Percentiles rank a stretch among this genome's conserved stretches.
Evolutionary conservation across 2,113 vertebrate species (phyloP).

Genomic region (Onychorhynchus coronatus): DNA sequence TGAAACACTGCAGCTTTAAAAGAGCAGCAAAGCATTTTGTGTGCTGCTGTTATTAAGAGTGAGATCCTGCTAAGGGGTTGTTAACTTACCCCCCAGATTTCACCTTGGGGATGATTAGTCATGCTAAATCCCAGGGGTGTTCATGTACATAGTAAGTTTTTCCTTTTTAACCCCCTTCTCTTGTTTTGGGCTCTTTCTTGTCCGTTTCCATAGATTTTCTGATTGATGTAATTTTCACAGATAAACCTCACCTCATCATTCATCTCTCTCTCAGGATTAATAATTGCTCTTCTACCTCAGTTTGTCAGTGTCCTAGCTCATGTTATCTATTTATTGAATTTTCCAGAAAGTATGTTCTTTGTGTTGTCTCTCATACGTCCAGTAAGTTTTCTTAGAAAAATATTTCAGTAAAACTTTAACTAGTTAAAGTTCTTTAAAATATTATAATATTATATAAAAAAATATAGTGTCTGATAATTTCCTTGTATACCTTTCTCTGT

Average conservation of each 20-base stretch:
- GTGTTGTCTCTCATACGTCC: background rate
- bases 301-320: background rate
- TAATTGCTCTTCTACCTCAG: background rate
- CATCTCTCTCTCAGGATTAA: background rate
- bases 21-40: background rate
- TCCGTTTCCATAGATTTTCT: background rate
- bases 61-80: background rate
- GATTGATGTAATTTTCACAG: background rate
- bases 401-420: background rate
- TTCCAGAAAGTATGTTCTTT: background rate
- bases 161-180: background rate
- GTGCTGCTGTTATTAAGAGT: background rate
- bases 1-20: background rate
- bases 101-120: background rate
- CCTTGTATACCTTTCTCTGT: background rate
- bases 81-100: background rate
- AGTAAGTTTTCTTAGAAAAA: background rate
- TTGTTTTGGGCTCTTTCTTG: background rate
- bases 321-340: background rate
- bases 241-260: background rate
- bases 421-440: background rate
- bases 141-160: background rate
- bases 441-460: background rate
- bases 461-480: background rate
- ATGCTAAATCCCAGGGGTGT: background rate